Evolutionary conservation across 1,140 invertebrate species (phyloP), one percentile per base, ranked within the genome.

Genomic region (Drosophila varians): DNA sequence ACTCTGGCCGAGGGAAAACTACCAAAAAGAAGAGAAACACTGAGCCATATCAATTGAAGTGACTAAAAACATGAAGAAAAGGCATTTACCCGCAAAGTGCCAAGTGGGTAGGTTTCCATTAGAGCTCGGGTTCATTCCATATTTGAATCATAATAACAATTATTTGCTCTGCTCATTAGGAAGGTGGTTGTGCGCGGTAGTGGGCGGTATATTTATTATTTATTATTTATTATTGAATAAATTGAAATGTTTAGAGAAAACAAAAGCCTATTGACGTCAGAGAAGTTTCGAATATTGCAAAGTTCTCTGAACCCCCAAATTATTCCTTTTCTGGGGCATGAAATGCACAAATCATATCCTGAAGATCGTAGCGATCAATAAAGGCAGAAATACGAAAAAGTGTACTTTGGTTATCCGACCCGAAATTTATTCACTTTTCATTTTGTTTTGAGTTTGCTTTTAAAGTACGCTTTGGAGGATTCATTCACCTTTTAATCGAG

Each of bases 401-500:
- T 53, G 18, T 2, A 11, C 23, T 7, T 42, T 18, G 12, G 2
- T 16, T 16, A 42, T 9, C 16, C 38, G 6, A 38, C 43, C 4
- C 21, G 53, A 66, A 74, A 57, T 60, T 48, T 56, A 61, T 18
- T 57, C 61, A 36, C 25, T 46, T 69, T 38, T n/a, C 11, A 19
- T 31, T 36, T 56, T 48, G n/a, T 45, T 43, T 51, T 46, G 23
- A 40, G 38, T 21, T 42, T 48, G 42, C 47, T 56, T 49, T 52
- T 43, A 28, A 56, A 84, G 66, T 83, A 51, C 53, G 64, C 45
- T 78, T 60, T 46, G 82, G 73, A 68, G 42, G 86, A 86, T 84
- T 84, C 80, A 84, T 84, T 86, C 80, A 86, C 80, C 80, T 86
- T 84, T 80, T 84, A 84, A 84, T 86, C 80, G 80, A 43, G 73